Percentiles rank a stretch among this genome's conserved stretches.
Conservation (phyloP, 2,888 invertebrate species). For the Peribatodes rhomboidaria region DNA sequence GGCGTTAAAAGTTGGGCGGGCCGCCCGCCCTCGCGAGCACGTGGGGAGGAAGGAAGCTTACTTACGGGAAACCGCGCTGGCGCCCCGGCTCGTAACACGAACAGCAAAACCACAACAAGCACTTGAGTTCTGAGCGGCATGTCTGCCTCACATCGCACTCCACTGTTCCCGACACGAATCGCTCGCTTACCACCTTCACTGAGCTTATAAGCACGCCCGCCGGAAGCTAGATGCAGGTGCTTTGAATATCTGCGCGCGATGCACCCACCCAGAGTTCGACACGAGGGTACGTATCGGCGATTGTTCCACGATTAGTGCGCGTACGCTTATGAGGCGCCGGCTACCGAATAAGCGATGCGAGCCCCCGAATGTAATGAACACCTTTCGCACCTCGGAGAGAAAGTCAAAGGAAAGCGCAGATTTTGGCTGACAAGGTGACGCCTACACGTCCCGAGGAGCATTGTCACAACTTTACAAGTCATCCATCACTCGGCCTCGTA, state of each 20-base stretch:
- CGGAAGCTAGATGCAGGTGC: slow-evolving; percentile 79
- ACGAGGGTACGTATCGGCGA: slow-evolving; percentile 52
- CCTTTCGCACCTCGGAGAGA: slow-evolving; percentile 86
- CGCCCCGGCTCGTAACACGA: slow-evolving; percentile 76
- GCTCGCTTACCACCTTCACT: slow-evolving; percentile 55
- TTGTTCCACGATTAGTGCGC: slow-evolving; percentile 77
- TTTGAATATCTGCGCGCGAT: slow-evolving; percentile 80
- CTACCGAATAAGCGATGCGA: slow-evolving; percentile 84
- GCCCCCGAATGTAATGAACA: slow-evolving; percentile 80
- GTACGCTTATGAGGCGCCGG: slow-evolving; percentile 82
- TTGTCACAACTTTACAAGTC: slow-evolving; percentile 81
- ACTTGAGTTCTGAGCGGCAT: slow-evolving; percentile 71
- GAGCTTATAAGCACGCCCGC: slow-evolving; percentile 70
- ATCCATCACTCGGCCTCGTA: slow-evolving; percentile 74
- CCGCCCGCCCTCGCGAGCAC: slow-evolving; percentile 71
- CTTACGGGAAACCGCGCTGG: slow-evolving; percentile 85
- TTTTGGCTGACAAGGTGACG: slow-evolving; percentile 82
- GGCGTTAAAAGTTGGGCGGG: slow-evolving; percentile 48
- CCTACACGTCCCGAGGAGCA: slow-evolving; percentile 83
- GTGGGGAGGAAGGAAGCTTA: slow-evolving; percentile 52
- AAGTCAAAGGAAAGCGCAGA: slow-evolving; percentile 86
- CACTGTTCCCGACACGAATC: slow-evolving; percentile 58
- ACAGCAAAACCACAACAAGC: slow-evolving; percentile 67
- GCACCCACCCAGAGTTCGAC: slow-evolving; percentile 57
- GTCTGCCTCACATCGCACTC: slow-evolving; percentile 72